These are phyloP conservation scores for Beaufortia kweichowensis DNA, from an alignment of 2,113 vertebrate genomes.

Conservation along the genomic window DNA sequence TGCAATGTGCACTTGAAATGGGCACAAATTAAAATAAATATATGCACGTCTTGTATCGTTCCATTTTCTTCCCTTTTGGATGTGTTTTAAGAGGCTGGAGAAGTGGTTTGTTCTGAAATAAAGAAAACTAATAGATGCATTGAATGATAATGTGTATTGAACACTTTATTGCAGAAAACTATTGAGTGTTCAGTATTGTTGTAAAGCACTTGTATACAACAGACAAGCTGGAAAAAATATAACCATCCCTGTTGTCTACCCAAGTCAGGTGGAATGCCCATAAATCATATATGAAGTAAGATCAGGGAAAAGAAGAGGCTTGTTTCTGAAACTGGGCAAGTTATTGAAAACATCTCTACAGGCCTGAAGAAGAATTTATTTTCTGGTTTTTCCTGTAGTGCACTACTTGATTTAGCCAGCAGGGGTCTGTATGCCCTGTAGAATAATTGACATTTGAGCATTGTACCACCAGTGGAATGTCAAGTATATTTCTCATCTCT, in stretches of 20 bases:
- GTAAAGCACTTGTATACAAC: neutral
- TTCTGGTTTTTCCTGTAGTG: neutral
- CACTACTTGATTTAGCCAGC: neutral
- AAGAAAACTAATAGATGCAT: constrained; percentile 30
- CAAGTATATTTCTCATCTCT: neutral
- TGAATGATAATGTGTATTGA: neutral
- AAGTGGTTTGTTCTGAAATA: constrained; percentile 22
- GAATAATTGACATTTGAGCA: neutral
- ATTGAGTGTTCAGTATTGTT: too few species aligned
- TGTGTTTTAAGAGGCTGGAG: neutral
- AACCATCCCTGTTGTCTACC: too few species aligned
- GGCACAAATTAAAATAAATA: neutral
- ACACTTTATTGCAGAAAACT: neutral
- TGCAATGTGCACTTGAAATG: constrained; percentile 25
- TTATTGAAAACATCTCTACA: too few species aligned
- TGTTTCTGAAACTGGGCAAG: too few species aligned
- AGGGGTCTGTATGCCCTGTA: neutral
- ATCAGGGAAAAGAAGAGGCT: too few species aligned
- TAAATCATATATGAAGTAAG: too few species aligned
- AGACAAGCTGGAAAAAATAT: too few species aligned
- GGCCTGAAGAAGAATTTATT: too few species aligned
- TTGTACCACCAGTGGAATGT: neutral
- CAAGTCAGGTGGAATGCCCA: too few species aligned
- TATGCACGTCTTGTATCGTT: neutral
- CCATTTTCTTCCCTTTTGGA: neutral